These are phyloP conservation scores for Atta cephalotes DNA, from an alignment of 1,140 invertebrate species.

Conservation along the genomic window DNA sequence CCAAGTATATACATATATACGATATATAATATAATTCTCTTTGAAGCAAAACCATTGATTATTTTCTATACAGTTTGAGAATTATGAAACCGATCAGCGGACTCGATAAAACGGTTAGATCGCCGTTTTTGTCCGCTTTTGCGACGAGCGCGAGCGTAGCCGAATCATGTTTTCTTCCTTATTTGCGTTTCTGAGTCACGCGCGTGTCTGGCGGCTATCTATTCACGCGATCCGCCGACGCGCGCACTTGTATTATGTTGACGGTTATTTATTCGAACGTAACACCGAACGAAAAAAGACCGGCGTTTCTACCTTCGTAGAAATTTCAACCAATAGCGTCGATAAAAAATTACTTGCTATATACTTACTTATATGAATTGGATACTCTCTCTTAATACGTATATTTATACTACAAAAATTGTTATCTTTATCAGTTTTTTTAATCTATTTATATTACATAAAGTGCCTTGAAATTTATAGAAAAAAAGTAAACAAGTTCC, in stretches of 20 bases:
- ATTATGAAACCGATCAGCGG: not conserved
- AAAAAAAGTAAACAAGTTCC: not conserved
- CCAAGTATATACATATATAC: not conserved
- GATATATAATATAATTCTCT: not conserved
- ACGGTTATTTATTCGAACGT: slow-evolving; percentile 25
- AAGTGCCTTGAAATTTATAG: not conserved
- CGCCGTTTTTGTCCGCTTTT: slow-evolving; percentile 1
- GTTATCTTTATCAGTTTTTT: not conserved
- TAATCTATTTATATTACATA: not conserved
- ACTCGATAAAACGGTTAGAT: not conserved
- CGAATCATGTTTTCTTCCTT: slow-evolving; percentile 51
- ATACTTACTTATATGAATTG: not conserved
- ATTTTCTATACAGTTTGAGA: not conserved
- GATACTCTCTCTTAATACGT: too few relatives aligned
- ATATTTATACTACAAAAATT: not conserved
- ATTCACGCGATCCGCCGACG: slow-evolving; percentile 43
- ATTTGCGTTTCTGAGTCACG: slow-evolving; percentile 59
- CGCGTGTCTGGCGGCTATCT: slow-evolving; percentile 52
- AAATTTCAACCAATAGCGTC: not conserved
- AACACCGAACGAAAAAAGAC: not conserved
- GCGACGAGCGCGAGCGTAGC: not conserved
- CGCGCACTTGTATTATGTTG: slow-evolving; percentile 20
- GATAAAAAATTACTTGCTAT: not conserved
- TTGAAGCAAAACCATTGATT: not conserved
- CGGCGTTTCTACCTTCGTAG: too few relatives aligned